Conservation (phyloP, 2,113 vertebrate genomes). For the Micronycteris hirsuta region DNA sequence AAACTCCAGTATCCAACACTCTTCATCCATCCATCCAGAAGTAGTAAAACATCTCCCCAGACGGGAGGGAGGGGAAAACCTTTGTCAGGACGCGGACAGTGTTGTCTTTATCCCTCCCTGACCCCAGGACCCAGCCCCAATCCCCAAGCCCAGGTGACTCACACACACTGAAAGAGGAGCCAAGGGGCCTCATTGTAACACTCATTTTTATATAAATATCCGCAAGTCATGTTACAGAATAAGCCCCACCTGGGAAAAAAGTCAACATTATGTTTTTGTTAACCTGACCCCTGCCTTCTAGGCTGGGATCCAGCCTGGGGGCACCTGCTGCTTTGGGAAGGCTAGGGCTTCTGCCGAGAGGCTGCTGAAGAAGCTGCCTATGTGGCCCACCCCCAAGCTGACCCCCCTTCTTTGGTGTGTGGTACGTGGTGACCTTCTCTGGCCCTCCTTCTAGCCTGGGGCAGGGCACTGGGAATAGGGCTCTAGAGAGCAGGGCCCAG, state of each 20-base stretch:
- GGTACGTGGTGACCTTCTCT: conserved; percentile 66
- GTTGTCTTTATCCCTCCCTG: not conserved
- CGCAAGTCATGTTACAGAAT: conserved; percentile 76
- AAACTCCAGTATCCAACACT: not conserved
- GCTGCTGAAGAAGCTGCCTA: conserved; percentile 60
- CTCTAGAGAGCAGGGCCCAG: conserved; percentile 62
- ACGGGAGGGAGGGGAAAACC: not conserved
- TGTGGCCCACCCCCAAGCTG: conserved; percentile 52
- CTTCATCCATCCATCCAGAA: not conserved
- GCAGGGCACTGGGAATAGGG: conserved; percentile 42
- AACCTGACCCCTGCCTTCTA: conserved; percentile 66
- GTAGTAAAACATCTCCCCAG: not conserved
- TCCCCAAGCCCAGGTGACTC: not conserved
- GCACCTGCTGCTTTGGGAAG: conserved; percentile 70
- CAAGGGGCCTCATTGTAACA: conserved; percentile 71
- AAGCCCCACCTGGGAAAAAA: conserved; percentile 69
- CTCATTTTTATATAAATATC: conserved; percentile 78
- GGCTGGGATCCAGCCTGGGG: conserved; percentile 60
- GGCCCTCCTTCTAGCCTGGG: conserved; percentile 28
- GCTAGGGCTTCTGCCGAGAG: conserved; percentile 55
- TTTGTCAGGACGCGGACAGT: not conserved
- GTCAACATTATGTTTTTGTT: conserved; percentile 67
- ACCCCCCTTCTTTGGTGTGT: conserved; percentile 77
- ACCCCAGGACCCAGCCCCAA: not conserved
- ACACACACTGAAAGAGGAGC: conserved; percentile 63